phyloP scores from a whole-genome alignment of 2,888 invertebrate genomes.

The Bombylius major region DNA sequence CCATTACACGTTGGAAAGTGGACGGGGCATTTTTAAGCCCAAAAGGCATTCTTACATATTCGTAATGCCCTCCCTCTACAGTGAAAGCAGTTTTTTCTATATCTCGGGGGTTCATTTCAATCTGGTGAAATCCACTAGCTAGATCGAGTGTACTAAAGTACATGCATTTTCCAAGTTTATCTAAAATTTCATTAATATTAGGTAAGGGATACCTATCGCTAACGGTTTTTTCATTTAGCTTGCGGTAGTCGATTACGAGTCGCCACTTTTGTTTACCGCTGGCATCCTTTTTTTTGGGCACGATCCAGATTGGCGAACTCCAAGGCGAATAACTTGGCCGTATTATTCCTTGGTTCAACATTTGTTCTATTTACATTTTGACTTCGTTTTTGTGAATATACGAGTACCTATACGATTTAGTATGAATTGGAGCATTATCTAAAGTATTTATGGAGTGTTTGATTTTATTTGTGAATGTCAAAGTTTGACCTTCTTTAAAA shows the following conservation, averaged over 20 bases:
- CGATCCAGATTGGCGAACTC: slow-evolving; percentile 16
- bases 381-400: slow-evolving; percentile 6
- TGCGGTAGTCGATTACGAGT: slow-evolving; percentile 23
- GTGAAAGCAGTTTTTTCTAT: too few relatives aligned
- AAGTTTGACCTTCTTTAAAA: slow-evolving; percentile 19
- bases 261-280: slow-evolving; percentile 20
- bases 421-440: slow-evolving; percentile 2
- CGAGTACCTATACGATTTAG: slow-evolving; percentile 4
- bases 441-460: not conserved
- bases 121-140: slow-evolving; percentile 28
- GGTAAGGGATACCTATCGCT: slow-evolving; percentile 25
- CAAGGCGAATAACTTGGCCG: slow-evolving; percentile 15
- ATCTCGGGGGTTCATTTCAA: slow-evolving; percentile 16
- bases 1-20: slow-evolving; percentile 30
- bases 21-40: slow-evolving; percentile 31
- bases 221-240: slow-evolving; percentile 27
- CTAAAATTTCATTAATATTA: slow-evolving; percentile 25
- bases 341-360: slow-evolving; percentile 21
- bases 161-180: slow-evolving; percentile 24
- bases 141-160: slow-evolving; percentile 28
- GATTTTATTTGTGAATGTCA: slow-evolving; percentile 20
- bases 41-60: slow-evolving; percentile 14
- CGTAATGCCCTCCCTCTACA: too few relatives aligned
- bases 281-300: slow-evolving; percentile 25
- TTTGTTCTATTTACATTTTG: slow-evolving; percentile 18